Base-by-base conservation (phyloP, 2,888 invertebrate genomes). In the Myopa tessellatipennis region DNA sequence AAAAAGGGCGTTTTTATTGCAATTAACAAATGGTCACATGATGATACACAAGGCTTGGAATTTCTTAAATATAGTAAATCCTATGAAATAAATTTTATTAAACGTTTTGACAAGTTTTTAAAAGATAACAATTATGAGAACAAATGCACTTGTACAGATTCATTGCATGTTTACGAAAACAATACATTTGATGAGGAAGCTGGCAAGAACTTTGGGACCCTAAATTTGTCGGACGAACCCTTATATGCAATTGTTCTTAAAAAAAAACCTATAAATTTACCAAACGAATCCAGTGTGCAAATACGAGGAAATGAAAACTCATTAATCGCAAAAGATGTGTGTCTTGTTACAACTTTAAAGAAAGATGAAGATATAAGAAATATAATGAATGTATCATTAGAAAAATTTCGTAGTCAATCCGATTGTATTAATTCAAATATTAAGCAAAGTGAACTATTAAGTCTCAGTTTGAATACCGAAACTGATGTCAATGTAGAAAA, bases 1-100 rank as follows among this genome's bases (percentile, higher is more conserved):
- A 85, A 88, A 14, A 91, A 91, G 71, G 92, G 92, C 40, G 92
- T 92, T 14, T 91, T 92, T 89, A 92, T 92, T 81, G 92, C 92
- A 1, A 92, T 92, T 2, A 92, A 92, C n/a, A 92, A 92, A 83
- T 92, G 92, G 92, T 91, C 91, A 36, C 87, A 81, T 55, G 76
- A 79, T 75, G 79, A 81, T 78, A 77, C 80, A 6, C 63, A 63
- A 16, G 14, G 69, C 40, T 50, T n/a, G 12, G 77, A 18, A 10
- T 34, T 71, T 18, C 12, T 45, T 16, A 61, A 55, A 26, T 55
- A 58, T 69, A 76, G 26, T 58, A 68, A 55, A 26, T 69, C 52
- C 52, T 55, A 61, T 67, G 16, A 68, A 61, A 65, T 63, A 72
- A 70, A 45, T 26, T 40, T 50, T 34, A 72, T 60, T 63, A 73